Conservation (phyloP, 2,797 vertebrate species). For the Lerista edwardsae region DNA sequence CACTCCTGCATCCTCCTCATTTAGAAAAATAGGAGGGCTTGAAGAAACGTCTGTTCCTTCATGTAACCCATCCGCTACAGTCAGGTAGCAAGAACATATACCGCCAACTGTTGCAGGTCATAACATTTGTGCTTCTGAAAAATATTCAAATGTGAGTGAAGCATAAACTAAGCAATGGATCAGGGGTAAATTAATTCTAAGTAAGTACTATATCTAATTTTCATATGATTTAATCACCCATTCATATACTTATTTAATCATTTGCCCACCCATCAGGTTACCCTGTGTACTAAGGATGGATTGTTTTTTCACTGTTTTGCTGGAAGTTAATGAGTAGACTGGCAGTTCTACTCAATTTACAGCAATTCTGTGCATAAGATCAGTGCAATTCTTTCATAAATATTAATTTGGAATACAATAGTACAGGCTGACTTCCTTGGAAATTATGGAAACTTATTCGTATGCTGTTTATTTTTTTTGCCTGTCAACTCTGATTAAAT, state of each 20-base stretch:
- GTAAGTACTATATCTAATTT: no score
- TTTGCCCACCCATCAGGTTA: no score
- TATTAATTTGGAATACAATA: not conserved
- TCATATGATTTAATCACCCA: no score
- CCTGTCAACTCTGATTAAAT: not conserved
- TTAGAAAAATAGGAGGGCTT: conserved; percentile 15
- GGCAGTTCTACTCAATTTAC: not conserved
- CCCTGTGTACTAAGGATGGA: not conserved
- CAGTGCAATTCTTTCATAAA: not conserved
- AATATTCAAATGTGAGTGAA: conserved; percentile 5
- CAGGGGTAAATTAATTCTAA: not conserved
- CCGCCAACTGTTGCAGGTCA: conserved; percentile 8
- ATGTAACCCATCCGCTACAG: not conserved
- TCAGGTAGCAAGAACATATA: conserved; percentile 12
- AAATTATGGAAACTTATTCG: not conserved
- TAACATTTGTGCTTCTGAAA: not conserved
- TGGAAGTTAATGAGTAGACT: not conserved
- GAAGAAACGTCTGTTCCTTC: not conserved
- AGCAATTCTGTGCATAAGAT: not conserved
- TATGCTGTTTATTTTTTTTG: not conserved
- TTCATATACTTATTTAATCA: no score
- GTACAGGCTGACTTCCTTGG: not conserved
- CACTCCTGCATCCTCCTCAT: not conserved
- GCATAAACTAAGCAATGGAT: not conserved
- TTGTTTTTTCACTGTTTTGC: not conserved